Conservation (phyloP, 2,113 vertebrate genomes). For the Platichthys flesus region DNA sequence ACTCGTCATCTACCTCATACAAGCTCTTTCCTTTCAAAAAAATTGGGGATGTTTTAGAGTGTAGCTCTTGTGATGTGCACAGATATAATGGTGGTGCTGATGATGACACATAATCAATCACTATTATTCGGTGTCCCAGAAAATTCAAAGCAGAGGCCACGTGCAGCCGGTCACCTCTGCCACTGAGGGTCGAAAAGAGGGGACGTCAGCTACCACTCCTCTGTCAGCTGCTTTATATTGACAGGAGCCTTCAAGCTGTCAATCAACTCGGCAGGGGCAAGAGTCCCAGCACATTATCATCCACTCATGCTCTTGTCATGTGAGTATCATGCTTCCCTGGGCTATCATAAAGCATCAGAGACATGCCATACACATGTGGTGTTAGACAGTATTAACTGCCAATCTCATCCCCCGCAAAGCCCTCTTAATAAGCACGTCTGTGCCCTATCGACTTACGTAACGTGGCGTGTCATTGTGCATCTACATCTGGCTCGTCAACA, state of each 20-base stretch:
- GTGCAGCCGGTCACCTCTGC: slow-evolving; percentile 30
- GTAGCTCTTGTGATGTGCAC: slow-evolving; percentile 11
- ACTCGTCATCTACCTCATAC: slow-evolving; percentile 11
- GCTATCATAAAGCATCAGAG: slow-evolving; percentile 54
- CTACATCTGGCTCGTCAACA: slow-evolving; percentile 54
- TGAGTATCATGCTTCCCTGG: slow-evolving; percentile 30
- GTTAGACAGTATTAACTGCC: slow-evolving; percentile 55
- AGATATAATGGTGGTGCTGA: neutral
- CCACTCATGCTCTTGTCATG: slow-evolving; percentile 33
- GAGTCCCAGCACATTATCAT: slow-evolving; percentile 51
- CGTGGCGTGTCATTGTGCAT: slow-evolving; percentile 57
- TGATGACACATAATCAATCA: slow-evolving; percentile 12
- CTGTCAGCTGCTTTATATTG: slow-evolving; percentile 55
- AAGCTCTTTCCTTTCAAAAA: slow-evolving; percentile 22
- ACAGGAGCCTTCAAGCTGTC: slow-evolving; percentile 62
- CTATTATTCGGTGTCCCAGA: neutral
- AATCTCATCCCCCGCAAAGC: slow-evolving; percentile 61
- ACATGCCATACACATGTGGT: slow-evolving; percentile 46
- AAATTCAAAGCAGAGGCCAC: slow-evolving; percentile 25
- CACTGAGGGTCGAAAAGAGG: slow-evolving; percentile 26
- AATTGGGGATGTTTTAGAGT: slow-evolving; percentile 18
- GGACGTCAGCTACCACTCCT: slow-evolving; percentile 35
- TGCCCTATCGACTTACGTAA: slow-evolving; percentile 75
- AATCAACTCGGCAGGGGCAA: slow-evolving; percentile 47
- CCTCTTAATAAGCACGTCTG: slow-evolving; percentile 59